Percentiles rank a stretch among this genome's conserved stretches.
These are phyloP conservation scores for Cotesia congregata DNA, from an alignment of 2,888 invertebrate genomes.

Conservation along the genomic window DNA sequence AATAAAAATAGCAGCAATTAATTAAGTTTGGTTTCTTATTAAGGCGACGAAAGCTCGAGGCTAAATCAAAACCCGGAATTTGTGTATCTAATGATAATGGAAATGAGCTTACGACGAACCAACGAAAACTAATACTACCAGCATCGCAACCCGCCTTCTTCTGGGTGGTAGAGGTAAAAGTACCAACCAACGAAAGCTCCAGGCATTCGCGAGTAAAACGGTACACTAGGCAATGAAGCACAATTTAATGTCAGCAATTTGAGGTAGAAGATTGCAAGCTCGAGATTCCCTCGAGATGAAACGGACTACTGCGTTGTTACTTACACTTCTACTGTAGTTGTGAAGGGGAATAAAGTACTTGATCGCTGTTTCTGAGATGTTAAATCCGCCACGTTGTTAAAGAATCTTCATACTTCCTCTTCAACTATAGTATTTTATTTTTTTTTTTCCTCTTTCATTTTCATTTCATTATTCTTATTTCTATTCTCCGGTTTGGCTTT, in stretches of 20 bases:
- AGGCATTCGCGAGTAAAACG: background rate
- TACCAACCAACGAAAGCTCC: background rate
- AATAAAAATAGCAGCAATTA: background rate
- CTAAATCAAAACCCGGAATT: constrained; percentile 18
- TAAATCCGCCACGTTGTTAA: constrained; percentile 31
- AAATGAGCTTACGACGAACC: background rate
- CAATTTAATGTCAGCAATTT: constrained; percentile 29
- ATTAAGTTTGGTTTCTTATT: background rate
- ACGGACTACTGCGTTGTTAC: background rate
- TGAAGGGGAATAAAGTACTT: background rate
- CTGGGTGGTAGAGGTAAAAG: too few relatives aligned
- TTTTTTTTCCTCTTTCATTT: background rate
- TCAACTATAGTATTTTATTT: background rate
- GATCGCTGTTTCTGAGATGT: constrained; percentile 9
- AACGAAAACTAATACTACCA: background rate
- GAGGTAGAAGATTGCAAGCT: constrained; percentile 22
- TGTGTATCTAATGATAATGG: constrained; percentile 7
- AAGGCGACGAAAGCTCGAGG: background rate
- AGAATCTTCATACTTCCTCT: constrained; percentile 20
- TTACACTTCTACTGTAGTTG: background rate
- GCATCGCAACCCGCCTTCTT: too few relatives aligned
- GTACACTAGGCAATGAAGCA: constrained; percentile 10
- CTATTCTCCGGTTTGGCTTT: too few relatives aligned
- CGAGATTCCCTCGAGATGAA: background rate
- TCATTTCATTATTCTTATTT: too few relatives aligned